phyloP scores from a whole-genome alignment of 2,888 invertebrate species.

The Balanococcus diminutus region DNA sequence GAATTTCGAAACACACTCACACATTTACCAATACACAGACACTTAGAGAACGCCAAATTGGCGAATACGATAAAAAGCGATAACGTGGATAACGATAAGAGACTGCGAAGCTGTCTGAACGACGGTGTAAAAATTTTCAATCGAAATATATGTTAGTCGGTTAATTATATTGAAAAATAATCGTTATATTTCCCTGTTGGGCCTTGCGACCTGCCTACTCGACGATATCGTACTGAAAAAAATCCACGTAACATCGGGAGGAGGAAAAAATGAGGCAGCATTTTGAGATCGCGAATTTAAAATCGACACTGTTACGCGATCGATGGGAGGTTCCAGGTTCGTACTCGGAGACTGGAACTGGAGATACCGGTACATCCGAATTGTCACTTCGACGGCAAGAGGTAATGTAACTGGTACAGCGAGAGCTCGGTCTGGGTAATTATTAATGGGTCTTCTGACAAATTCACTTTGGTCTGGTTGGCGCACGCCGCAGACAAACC shows the following conservation, averaged over 20 bases:
- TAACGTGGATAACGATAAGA: too few species aligned
- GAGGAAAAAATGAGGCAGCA: background rate
- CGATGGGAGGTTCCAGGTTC: too few species aligned
- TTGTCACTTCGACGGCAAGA: background rate
- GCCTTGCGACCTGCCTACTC: background rate
- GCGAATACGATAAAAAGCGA: too few species aligned
- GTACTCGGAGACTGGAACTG: background rate
- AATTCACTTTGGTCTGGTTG: background rate
- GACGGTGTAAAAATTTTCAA: too few species aligned
- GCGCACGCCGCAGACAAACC: background rate
- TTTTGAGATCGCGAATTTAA: background rate
- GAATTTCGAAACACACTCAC: too few species aligned
- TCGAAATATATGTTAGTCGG: background rate
- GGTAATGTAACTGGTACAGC: background rate
- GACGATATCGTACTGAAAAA: background rate
- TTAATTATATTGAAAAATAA: background rate
- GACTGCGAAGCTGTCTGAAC: too few species aligned
- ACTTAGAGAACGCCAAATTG: background rate
- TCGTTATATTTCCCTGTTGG: background rate
- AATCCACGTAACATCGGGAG: background rate
- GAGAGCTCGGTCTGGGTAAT: background rate
- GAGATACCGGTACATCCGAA: background rate
- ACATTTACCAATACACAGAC: background rate
- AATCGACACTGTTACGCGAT: background rate
- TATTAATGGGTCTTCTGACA: background rate